phyloP scores from a whole-genome alignment of 2,797 vertebrate genomes.

The Falco biarmicus region DNA sequence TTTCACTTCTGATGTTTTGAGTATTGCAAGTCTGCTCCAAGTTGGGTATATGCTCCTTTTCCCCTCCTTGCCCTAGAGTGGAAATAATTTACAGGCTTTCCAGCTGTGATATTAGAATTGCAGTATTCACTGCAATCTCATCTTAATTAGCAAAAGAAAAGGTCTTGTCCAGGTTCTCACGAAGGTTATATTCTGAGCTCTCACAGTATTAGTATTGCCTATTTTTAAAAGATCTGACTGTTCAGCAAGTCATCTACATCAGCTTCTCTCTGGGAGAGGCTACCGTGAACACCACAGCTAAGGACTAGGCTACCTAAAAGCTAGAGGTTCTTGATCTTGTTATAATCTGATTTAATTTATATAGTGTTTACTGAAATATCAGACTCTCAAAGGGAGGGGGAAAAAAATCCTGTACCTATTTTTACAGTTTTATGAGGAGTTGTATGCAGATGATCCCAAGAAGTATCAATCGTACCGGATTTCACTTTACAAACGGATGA shows the following conservation, averaged over 20 bases:
- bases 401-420: constrained; percentile 79
- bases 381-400: constrained; percentile 23
- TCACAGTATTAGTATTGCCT: not conserved
- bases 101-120: not conserved
- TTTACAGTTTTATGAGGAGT: constrained; percentile 93
- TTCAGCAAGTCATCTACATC: not conserved
- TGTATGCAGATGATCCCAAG: constrained; percentile 91
- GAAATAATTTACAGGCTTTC: not conserved
- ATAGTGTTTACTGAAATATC: constrained; percentile 32
- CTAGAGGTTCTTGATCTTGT: not conserved
- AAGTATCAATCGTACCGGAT: constrained; percentile 92
- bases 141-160: not conserved
- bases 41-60: not conserved
- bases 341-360: constrained; percentile 32
- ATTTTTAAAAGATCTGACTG: not conserved
- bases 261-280: not conserved
- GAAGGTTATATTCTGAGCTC: not conserved
- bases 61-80: not conserved
- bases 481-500: constrained; percentile 94
- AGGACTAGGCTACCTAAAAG: not conserved
- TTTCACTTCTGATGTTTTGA: not conserved
- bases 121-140: not conserved
- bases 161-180: not conserved
- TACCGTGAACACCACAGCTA: not conserved
- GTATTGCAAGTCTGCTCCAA: not conserved